Percentiles rank a stretch among this genome's conserved stretches.
phyloP scores from a whole-genome alignment of 2,113 vertebrate genomes.

The Crotalus tigris region DNA sequence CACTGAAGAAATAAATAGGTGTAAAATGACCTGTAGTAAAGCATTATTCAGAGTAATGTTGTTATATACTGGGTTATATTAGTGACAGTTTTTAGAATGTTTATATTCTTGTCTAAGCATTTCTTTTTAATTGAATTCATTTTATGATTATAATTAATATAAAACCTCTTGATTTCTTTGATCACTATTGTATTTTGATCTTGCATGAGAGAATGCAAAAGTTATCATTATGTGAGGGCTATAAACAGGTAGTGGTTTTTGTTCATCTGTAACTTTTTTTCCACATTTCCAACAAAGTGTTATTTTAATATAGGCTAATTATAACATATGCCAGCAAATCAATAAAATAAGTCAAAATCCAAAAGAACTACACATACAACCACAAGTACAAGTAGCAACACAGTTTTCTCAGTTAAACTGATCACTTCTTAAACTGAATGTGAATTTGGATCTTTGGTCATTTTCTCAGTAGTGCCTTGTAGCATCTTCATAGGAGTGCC shows the following conservation, averaged over 20 bases:
- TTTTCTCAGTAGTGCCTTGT: not conserved
- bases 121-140: not conserved
- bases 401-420: not conserved
- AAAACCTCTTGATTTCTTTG: not conserved
- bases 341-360: not conserved
- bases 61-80: not conserved
- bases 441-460: not conserved
- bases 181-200: not conserved
- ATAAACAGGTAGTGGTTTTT: not conserved
- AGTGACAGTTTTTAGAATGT: not conserved
- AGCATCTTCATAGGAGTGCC: not conserved
- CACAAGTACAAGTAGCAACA: not conserved
- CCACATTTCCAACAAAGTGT: not conserved
- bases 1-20: not conserved
- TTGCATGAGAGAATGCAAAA: not conserved
- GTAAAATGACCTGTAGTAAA: not conserved
- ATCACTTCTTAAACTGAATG: not conserved
- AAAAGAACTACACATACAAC: not conserved
- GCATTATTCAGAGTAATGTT: not conserved
- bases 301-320: not conserved
- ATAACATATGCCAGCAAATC: not conserved
- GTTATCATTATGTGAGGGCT: not conserved
- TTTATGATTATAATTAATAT: not conserved
- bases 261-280: not conserved
- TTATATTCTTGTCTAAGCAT: not conserved